Evolutionary conservation across 2,113 vertebrate species (phyloP), one percentile per base, ranked within the genome.

Genomic region (Chionis minor): DNA sequence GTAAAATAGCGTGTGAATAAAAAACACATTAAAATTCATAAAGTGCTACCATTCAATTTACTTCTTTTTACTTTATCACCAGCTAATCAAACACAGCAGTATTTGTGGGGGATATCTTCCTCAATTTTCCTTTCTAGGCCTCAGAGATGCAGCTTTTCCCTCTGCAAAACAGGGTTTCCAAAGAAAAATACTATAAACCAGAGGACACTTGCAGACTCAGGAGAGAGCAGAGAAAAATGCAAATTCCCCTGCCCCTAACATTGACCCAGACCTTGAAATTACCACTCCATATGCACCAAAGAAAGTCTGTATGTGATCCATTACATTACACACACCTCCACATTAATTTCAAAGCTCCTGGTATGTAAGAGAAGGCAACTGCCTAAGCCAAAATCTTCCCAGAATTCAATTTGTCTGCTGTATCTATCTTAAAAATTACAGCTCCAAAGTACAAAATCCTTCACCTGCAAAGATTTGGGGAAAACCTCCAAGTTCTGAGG

Each of bases 21-120:
- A 96, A 96, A 47, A 0, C 51, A 92, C 30, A 91, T 79, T 79
- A 90, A 92, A 94, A 96, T 82, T 88, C n/a, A 94, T 66, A 89
- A 92, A 86, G 44, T 88, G 73, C 28, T 95, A 59, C 45, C 47
- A 80, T 70, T 92, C 81, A 42, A n/a, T 95, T 92, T 91, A 95
- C 54, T 88, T 92, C 49, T 89, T 24, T 79, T 92, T 86, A 80
- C 51, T 91, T 3, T 21, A 81, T 44, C 79, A 73, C 28, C 59
- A 92, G 35, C 62, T 92, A 86, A 90, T 55, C 67, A 92, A 95
- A 65, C 49, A 49, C 27, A 89, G 11, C 26, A 62, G 24, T 63
- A 19, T 78, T 79, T 81, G 15, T 63, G 18, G 28, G 67, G 22
- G 13, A 4, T 33, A 56, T 51, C 28, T 62, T 71, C 55, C 42